Conservation (phyloP, 1,140 invertebrate genomes). For the Eriosoma lanigerum region DNA sequence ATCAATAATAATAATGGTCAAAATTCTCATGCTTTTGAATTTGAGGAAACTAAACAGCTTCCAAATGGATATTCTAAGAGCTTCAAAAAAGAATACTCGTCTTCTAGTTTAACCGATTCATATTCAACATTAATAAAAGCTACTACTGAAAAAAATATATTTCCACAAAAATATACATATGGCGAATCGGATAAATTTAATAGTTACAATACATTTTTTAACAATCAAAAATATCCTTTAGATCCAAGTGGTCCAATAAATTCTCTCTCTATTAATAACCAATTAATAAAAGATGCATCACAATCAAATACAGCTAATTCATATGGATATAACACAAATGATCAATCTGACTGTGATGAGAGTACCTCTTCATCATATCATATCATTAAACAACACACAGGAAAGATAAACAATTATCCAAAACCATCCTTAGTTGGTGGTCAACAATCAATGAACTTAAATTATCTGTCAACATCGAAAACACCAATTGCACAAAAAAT, state of each 20-base stretch:
- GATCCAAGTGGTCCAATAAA: background rate
- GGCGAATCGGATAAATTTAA: background rate
- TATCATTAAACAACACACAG: background rate
- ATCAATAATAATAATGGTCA: slow-evolving; percentile 6
- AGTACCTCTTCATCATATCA: background rate
- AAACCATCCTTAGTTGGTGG: background rate
- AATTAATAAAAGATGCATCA: background rate
- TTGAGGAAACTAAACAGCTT: slow-evolving; percentile 33
- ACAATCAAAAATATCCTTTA: background rate
- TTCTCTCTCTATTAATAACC: background rate
- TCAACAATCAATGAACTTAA: background rate
- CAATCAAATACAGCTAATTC: background rate
- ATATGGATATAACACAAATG: too few relatives aligned
- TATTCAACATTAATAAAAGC: background rate
- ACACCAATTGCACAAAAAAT: background rate
- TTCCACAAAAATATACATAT: background rate
- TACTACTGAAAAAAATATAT: background rate
- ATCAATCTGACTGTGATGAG: background rate
- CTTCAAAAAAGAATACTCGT: slow-evolving; percentile 45
- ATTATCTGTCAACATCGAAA: background rate
- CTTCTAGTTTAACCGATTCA: slow-evolving; percentile 10
- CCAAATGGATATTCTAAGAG: slow-evolving; percentile 40
- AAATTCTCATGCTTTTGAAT: background rate
- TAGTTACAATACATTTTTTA: slow-evolving; percentile 25
- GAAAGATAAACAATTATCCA: background rate